These are phyloP conservation scores for Drosophila subpulchrella DNA, from an alignment of 1,140 invertebrate genomes.

Conservation along the genomic window DNA sequence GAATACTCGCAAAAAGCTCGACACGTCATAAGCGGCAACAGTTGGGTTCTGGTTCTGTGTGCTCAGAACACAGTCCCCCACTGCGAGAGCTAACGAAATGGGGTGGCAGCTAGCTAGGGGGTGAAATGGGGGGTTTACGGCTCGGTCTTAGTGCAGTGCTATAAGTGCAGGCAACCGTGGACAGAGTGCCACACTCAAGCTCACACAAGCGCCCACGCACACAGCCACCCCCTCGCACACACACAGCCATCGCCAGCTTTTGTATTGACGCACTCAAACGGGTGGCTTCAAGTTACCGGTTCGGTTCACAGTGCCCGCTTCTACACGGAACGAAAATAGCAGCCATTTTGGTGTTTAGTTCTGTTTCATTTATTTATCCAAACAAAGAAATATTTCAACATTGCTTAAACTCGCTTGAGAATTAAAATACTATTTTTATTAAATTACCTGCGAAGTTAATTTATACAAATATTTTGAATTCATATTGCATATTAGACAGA, in stretches of 20 bases:
- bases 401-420: too few species aligned
- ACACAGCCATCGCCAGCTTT: constrained; percentile 50
- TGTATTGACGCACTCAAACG: constrained; percentile 69
- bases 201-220: constrained; percentile 26
- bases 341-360: background rate
- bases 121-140: constrained; percentile 8
- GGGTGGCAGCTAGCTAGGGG: background rate
- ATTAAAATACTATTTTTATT: too few species aligned
- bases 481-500: too few species aligned
- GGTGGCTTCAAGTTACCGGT: constrained; percentile 38
- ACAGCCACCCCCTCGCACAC: constrained; percentile 4
- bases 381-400: too few species aligned
- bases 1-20: constrained; percentile 8
- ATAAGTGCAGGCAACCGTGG: constrained; percentile 63
- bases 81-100: background rate
- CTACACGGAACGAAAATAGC: constrained; percentile 10
- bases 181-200: constrained; percentile 53
- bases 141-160: constrained; percentile 40
- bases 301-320: constrained; percentile 20
- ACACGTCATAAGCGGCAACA: constrained; percentile 63
- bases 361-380: too few species aligned
- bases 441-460: too few species aligned
- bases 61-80: background rate
- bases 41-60: constrained; percentile 37
- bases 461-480: too few species aligned